Conservation (phyloP, 1,140 invertebrate genomes). For the Drosophila takahashii region DNA sequence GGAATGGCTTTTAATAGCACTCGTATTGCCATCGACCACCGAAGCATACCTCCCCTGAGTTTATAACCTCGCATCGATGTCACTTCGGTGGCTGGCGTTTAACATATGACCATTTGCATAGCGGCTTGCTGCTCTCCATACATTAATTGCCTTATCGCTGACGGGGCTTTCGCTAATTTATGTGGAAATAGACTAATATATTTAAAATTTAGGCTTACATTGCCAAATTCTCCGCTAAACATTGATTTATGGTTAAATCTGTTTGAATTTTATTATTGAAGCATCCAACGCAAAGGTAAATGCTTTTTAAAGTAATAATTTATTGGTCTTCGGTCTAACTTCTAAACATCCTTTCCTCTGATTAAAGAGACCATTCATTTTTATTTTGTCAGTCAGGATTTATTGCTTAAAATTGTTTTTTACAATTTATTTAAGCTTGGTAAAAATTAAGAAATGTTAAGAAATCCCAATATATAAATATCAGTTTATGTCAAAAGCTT, state of each 20-base stretch:
- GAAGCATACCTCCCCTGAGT: constrained; percentile 25
- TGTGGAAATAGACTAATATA: constrained; percentile 8
- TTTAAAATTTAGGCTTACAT: background rate
- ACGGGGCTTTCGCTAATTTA: constrained; percentile 38
- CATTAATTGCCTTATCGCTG: constrained; percentile 14
- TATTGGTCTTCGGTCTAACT: background rate
- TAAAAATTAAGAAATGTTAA: too few relatives aligned
- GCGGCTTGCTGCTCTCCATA: constrained; percentile 1
- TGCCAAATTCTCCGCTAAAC: constrained; percentile 7
- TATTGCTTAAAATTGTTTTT: too few relatives aligned
- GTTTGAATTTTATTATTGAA: background rate
- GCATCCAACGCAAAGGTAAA: background rate
- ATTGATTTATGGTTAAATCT: background rate
- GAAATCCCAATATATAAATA: too few relatives aligned
- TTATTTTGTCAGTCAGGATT: too few relatives aligned
- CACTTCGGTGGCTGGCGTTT: constrained; percentile 24
- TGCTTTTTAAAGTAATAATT: background rate
- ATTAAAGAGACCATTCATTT: too few relatives aligned
- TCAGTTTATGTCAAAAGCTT: too few relatives aligned
- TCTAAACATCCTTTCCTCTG: background rate
- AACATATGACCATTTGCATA: constrained; percentile 37
- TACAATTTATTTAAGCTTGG: too few relatives aligned
- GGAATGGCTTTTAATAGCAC: constrained; percentile 52
- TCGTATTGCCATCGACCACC: constrained; percentile 14
- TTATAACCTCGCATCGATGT: constrained; percentile 54